A percentile compares a stretch with the other conserved stretches of the same genome.
Conservation (phyloP, 2,797 vertebrate species). For the Buphagus erythrorhynchus region DNA sequence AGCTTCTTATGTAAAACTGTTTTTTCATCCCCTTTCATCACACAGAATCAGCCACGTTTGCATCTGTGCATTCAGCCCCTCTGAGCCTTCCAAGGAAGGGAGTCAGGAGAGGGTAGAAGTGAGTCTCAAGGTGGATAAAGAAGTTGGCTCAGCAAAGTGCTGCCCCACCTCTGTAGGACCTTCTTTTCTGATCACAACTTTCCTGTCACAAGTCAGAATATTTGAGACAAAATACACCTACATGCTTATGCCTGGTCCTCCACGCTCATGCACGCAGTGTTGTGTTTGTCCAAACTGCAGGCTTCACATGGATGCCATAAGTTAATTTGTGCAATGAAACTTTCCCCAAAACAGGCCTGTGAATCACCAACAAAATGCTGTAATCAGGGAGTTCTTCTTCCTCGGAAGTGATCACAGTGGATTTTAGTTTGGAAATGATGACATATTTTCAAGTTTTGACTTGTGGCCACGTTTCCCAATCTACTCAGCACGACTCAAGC, state of each 20-base stretch:
- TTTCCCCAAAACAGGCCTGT: not conserved
- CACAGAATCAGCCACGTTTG: not conserved
- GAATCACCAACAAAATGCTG: not conserved
- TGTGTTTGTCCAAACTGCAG: not conserved
- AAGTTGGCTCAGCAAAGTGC: not conserved
- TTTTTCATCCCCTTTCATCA: not conserved
- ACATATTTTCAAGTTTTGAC: not conserved
- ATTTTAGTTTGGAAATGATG: not conserved
- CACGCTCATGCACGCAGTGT: accelerated
- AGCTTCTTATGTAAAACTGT: not conserved
- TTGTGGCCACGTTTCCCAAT: not conserved
- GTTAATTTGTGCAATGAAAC: accelerated
- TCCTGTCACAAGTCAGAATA: not conserved
- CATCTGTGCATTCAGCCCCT: not conserved
- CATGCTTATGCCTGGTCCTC: not conserved
- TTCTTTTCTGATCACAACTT: not conserved
- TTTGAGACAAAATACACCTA: not conserved
- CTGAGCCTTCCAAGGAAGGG: not conserved
- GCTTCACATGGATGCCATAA: not conserved
- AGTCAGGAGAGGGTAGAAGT: not conserved
- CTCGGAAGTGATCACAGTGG: not conserved
- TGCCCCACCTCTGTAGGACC: not conserved
- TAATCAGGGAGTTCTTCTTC: not conserved
- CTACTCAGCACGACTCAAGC: not conserved
- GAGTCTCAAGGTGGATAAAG: not conserved